Conservation (phyloP, 2,888 invertebrate genomes). For the Sinotaia quadrata region DNA sequence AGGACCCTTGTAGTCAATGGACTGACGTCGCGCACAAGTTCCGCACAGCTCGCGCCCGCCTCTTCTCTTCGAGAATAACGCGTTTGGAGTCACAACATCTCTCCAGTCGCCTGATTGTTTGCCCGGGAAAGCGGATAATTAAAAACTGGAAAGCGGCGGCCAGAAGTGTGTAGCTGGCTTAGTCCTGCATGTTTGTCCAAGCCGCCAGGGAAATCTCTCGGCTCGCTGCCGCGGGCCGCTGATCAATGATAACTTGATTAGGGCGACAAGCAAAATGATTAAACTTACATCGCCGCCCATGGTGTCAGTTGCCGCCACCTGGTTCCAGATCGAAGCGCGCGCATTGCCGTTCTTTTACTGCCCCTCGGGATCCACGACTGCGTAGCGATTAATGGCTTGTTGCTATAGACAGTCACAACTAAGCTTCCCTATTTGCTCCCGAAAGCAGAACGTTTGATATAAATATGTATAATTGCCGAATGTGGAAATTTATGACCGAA, state of each 20-base stretch:
- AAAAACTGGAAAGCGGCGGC: constrained; percentile 33
- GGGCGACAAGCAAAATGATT: constrained; percentile 47
- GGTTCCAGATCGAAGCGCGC: constrained; percentile 26
- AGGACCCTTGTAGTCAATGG: background rate
- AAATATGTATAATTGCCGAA: no score
- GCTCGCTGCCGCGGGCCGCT: constrained; percentile 39
- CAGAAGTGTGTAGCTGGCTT: constrained; percentile 35
- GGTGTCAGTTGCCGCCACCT: constrained; percentile 33
- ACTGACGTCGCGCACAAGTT: background rate
- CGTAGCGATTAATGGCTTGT: no score
- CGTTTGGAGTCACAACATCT: constrained; percentile 8
- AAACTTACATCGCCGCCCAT: constrained; percentile 44
- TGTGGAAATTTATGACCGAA: no score
- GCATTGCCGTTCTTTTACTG: no score
- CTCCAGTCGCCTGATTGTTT: constrained; percentile 29
- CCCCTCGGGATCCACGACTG: no score
- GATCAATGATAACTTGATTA: constrained; percentile 53
- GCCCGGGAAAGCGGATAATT: constrained; percentile 35
- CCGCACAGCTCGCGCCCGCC: background rate
- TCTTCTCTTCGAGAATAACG: background rate
- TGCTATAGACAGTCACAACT: no score
- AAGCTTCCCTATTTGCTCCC: no score
- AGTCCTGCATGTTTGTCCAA: constrained; percentile 36
- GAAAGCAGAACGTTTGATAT: no score
- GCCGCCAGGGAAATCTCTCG: constrained; percentile 48